Evolutionary conservation across 1,140 invertebrate genomes (phyloP).

Genomic region (Aphidius ervi): DNA sequence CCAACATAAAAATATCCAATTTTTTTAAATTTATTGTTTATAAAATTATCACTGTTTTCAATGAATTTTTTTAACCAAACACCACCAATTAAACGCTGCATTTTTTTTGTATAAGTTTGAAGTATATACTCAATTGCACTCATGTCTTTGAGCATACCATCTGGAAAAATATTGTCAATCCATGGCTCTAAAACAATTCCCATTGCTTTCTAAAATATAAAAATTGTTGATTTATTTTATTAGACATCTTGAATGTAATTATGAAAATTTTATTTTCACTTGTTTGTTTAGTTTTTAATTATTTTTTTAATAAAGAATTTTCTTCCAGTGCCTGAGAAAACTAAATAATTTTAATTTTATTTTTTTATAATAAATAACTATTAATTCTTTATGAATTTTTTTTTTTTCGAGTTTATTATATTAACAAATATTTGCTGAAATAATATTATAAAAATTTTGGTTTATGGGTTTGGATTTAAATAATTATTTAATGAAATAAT

Average conservation of each 20-base stretch:
- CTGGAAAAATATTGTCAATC: conserved; percentile 14
- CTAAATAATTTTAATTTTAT: too few relatives aligned
- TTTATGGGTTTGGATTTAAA: too few relatives aligned
- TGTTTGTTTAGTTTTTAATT: neutral
- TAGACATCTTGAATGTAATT: too few relatives aligned
- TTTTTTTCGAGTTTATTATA: too few relatives aligned
- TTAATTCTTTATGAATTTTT: too few relatives aligned
- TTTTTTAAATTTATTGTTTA: neutral
- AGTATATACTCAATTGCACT: conserved; percentile 51
- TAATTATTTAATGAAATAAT: too few relatives aligned
- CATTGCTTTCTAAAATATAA: conserved; percentile 6
- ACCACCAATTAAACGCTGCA: conserved; percentile 42
- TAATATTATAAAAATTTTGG: too few relatives aligned
- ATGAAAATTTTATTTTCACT: too few relatives aligned
- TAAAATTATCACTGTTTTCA: conserved; percentile 17
- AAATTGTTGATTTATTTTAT: neutral
- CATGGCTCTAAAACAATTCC: conserved; percentile 14
- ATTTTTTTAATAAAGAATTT: too few relatives aligned
- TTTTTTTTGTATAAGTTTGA: conserved; percentile 44
- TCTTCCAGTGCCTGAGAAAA: too few relatives aligned
- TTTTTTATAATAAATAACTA: too few relatives aligned
- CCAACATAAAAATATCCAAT: conserved; percentile 37
- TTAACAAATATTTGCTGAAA: too few relatives aligned
- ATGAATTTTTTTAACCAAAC: conserved; percentile 22
- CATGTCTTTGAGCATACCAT: conserved; percentile 45